Conservation (phyloP, 2,797 vertebrate species). For the Knipowitschia caucasica region DNA sequence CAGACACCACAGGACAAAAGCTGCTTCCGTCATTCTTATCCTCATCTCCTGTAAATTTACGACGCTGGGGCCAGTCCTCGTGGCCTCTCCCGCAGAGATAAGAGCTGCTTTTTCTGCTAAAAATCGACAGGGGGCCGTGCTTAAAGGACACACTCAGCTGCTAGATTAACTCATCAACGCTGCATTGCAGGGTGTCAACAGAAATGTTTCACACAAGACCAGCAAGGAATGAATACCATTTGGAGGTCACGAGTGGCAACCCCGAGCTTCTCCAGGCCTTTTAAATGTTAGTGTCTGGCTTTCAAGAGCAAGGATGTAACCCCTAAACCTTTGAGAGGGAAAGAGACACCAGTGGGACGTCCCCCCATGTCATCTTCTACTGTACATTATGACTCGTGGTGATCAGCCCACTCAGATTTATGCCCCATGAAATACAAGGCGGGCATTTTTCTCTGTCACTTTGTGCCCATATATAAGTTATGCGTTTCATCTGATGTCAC, state of each 20-base stretch:
- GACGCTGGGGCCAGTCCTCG: constrained; percentile 34
- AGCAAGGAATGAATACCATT: constrained; percentile 81
- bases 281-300: constrained; percentile 80
- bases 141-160: constrained; percentile 81
- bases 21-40: constrained; percentile 32
- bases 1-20: constrained; percentile 38
- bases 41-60: constrained; percentile 60
- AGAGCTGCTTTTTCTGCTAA: constrained; percentile 58
- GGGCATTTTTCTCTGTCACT: constrained; percentile 28
- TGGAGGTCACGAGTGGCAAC: constrained; percentile 77
- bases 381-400: constrained; percentile 36
- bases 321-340: constrained; percentile 63
- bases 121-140: constrained; percentile 63
- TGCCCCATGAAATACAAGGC: constrained; percentile 33
- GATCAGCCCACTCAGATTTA: constrained; percentile 36
- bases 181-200: constrained; percentile 84
- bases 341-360: constrained; percentile 51
- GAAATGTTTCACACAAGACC: constrained; percentile 82
- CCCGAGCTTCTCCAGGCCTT: constrained; percentile 69
- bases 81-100: constrained; percentile 56
- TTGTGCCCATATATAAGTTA: constrained; percentile 33
- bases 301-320: constrained; percentile 75
- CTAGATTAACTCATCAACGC: constrained; percentile 86
- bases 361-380: constrained; percentile 41
- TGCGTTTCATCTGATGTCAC: constrained; percentile 27